Evolutionary conservation across 2,888 invertebrate species (phyloP).

Genomic region (Bhutanitis thaidina): DNA sequence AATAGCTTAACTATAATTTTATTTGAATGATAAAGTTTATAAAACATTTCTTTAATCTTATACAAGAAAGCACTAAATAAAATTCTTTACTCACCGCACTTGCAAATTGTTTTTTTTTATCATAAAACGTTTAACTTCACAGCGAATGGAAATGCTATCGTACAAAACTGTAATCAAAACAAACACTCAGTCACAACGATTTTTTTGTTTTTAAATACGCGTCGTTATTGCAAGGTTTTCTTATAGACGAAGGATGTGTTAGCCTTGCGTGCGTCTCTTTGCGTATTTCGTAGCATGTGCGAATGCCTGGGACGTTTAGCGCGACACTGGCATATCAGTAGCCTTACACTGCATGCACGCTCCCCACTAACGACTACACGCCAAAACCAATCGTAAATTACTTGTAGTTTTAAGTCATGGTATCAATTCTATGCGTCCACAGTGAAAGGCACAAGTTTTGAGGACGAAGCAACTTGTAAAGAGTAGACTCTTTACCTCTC

Average conservation of each 20-base stretch:
- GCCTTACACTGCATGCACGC: conserved; percentile 23
- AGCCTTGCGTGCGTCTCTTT: conserved; percentile 26
- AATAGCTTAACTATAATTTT: too few species aligned
- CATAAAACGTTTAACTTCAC: conserved; percentile 30
- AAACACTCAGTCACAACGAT: conserved; percentile 6
- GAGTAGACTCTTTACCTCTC: too few species aligned
- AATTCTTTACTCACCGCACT: conserved; percentile 47
- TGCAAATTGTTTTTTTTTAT: conserved; percentile 51
- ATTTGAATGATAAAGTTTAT: too few species aligned
- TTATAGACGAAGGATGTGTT: conserved; percentile 26
- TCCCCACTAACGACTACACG: conserved; percentile 27
- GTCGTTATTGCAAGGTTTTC: not conserved
- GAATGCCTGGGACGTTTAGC: conserved; percentile 34
- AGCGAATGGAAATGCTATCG: conserved; percentile 29
- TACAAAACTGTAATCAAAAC: conserved; percentile 8
- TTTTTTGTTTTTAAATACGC: conserved; percentile 7
- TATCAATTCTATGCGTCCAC: too few species aligned
- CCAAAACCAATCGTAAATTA: conserved; percentile 27
- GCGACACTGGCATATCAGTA: conserved; percentile 28
- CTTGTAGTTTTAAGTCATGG: not conserved
- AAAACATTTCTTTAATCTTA: too few species aligned
- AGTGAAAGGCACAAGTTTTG: not conserved
- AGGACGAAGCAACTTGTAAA: not conserved
- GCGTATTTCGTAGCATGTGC: conserved; percentile 28
- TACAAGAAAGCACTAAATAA: not conserved